These are phyloP conservation scores for Drosophila sturtevanti DNA, from an alignment of 1,140 invertebrate genomes.

Conservation along the genomic window DNA sequence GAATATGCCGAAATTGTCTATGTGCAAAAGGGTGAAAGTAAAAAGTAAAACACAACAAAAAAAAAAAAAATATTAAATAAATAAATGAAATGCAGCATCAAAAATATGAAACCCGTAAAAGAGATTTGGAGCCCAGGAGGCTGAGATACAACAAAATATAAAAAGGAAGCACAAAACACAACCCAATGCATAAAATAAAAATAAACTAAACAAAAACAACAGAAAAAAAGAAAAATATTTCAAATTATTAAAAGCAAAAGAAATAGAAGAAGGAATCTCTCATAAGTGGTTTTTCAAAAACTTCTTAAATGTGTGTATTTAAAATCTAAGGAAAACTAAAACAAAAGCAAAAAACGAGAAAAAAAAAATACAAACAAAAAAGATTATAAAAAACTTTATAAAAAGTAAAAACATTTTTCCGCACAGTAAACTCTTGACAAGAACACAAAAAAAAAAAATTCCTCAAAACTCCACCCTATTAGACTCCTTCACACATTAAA, in stretches of 20 bases:
- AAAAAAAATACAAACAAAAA: no score
- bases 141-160: conserved; percentile 41
- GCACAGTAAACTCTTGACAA: conserved; percentile 56
- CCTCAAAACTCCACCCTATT: conserved; percentile 23
- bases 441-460: conserved; percentile 42
- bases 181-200: conserved; percentile 62
- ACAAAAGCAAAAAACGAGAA: conserved; percentile 11
- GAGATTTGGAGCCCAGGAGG: conserved; percentile 49
- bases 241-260: conserved; percentile 9
- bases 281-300: conserved; percentile 74
- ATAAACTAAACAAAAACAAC: conserved; percentile 43
- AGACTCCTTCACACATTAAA: conserved; percentile 57
- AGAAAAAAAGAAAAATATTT: conserved; percentile 35
- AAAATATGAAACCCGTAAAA: conserved; percentile 47
- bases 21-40: conserved; percentile 71
- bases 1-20: conserved; percentile 87
- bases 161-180: conserved; percentile 40
- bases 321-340: conserved; percentile 67
- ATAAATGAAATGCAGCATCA: neutral
- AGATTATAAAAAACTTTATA: conserved; percentile 16
- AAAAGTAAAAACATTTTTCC: conserved; percentile 56
- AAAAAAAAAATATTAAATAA: neutral
- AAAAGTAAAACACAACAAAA: conserved; percentile 48
- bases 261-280: conserved; percentile 38
- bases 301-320: conserved; percentile 74